Conservation (phyloP, 2,888 invertebrate species). For the Baccha elongata region DNA sequence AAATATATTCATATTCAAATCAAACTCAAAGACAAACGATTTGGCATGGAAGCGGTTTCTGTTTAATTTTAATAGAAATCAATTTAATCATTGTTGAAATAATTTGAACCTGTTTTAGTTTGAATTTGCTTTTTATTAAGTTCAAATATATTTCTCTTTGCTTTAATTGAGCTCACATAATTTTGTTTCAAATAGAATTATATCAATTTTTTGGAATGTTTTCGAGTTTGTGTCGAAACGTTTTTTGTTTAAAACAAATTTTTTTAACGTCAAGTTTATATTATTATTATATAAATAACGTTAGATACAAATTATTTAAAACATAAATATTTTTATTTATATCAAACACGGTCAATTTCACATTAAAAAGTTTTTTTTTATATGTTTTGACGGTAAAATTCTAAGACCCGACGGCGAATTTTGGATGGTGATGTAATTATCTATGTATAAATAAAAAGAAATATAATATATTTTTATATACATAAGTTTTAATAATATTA, state of each 20-base stretch:
- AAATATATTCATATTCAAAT: background rate
- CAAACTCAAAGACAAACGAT: background rate
- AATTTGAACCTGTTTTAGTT: background rate
- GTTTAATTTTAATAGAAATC: background rate
- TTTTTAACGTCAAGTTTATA: background rate
- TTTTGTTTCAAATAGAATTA: constrained; percentile 1
- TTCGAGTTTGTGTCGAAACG: background rate
- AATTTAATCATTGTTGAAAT: background rate
- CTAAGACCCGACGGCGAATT: no score
- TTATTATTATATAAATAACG: no score
- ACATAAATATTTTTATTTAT: background rate
- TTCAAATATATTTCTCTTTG: background rate
- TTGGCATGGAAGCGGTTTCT: background rate
- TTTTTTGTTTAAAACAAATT: background rate
- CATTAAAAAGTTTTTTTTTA: no score
- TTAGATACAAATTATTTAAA: constrained; percentile 1
- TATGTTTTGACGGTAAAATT: no score
- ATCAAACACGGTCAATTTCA: no score
- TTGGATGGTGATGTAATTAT: no score
- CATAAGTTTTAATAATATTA: no score
- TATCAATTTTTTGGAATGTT: background rate
- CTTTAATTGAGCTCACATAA: background rate
- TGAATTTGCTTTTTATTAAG: background rate
- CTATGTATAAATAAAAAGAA: no score
- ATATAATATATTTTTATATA: no score